These are phyloP conservation scores for Danaus melanippus DNA, from an alignment of 1,140 invertebrate species.

Conservation along the genomic window DNA sequence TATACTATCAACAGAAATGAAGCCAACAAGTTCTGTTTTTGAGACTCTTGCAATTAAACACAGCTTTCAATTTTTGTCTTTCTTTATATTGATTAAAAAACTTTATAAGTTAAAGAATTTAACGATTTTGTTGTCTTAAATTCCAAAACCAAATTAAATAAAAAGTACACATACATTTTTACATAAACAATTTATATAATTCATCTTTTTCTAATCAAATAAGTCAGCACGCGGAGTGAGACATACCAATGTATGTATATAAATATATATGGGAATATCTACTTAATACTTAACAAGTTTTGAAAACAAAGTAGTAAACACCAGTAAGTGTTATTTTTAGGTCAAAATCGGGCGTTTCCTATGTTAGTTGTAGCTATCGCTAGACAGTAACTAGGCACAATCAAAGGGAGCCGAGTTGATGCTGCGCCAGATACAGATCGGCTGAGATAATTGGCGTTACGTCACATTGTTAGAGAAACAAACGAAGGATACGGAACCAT, in stretches of 20 bases:
- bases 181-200: no score
- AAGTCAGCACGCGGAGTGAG: no score
- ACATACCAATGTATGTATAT: no score
- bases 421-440: constrained; percentile 5
- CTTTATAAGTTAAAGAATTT: background rate
- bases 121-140: background rate
- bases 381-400: constrained; percentile 2
- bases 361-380: background rate
- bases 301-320: no score
- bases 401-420: constrained; percentile 4
- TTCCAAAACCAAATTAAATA: no score
- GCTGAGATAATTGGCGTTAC: constrained; percentile 7
- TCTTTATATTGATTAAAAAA: constrained; percentile 13
- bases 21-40: constrained; percentile 27
- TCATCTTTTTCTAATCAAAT: no score
- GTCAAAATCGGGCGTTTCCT: no score
- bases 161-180: no score
- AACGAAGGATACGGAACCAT: no score
- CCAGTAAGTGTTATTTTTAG: no score
- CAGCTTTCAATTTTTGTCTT: constrained; percentile 31
- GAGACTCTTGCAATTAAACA: constrained; percentile 30
- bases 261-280: no score
- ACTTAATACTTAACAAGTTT: no score
- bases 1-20: constrained; percentile 26
- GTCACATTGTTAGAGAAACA: background rate